phyloP scores from a whole-genome alignment of 1,140 invertebrate species.

The Orussus abietinus region DNA sequence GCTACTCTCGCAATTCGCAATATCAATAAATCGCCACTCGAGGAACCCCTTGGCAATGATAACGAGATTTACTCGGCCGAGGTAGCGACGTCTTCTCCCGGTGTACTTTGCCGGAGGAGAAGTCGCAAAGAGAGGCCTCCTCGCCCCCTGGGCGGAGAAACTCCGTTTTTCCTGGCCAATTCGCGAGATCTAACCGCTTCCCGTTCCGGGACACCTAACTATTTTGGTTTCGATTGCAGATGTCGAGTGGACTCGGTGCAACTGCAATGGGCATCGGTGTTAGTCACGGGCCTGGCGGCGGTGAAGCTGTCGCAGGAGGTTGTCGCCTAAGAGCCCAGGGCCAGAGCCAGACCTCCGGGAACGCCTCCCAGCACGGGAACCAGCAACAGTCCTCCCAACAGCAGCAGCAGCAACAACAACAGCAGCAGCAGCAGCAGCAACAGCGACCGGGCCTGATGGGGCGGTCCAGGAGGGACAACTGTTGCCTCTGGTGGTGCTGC shows the following conservation, averaged over 20 bases:
- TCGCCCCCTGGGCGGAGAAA: too few species aligned
- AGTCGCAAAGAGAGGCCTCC: too few species aligned
- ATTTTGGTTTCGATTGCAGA: too few species aligned
- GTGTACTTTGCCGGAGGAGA: too few species aligned
- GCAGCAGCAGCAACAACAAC: constrained; percentile 26
- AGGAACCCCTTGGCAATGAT: too few species aligned
- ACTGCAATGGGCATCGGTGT: constrained; percentile 50
- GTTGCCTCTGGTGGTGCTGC: constrained; percentile 68
- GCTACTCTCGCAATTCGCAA: too few species aligned
- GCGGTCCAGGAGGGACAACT: constrained; percentile 54
- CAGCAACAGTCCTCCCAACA: constrained; percentile 33
- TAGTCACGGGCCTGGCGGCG: constrained; percentile 42
- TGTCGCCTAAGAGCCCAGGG: constrained; percentile 46
- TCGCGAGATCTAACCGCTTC: too few species aligned
- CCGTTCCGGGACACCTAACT: too few species aligned
- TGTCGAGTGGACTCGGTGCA: constrained; percentile 51
- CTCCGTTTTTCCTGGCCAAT: too few species aligned
- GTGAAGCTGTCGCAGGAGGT: constrained; percentile 35
- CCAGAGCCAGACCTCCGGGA: constrained; percentile 37
- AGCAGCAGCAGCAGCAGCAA: constrained; percentile 27
- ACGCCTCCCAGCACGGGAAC: constrained; percentile 36
- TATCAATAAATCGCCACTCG: too few species aligned
- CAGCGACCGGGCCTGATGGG: constrained; percentile 39
- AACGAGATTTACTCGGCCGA: too few species aligned
- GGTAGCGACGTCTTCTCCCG: too few species aligned